Evolutionary conservation across 2,113 vertebrate species (phyloP).

Genomic region (Saccopteryx bilineata): DNA sequence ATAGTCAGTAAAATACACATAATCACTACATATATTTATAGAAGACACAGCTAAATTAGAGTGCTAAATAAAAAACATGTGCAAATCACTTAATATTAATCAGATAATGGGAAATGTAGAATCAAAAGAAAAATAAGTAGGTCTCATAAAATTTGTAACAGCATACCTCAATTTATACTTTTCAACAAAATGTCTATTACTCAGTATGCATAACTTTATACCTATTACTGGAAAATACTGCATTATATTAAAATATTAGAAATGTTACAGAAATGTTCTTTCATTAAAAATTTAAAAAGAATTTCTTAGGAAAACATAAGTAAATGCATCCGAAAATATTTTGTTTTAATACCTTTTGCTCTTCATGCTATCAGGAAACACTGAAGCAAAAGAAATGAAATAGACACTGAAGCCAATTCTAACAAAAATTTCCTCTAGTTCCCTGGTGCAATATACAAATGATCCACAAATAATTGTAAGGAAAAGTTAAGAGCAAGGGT

Average conservation of each 20-base stretch:
- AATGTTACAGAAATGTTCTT: conserved; percentile 12
- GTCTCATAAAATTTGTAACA: conserved; percentile 53
- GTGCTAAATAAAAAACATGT: neutral
- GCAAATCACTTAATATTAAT: conserved; percentile 41
- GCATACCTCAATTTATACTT: conserved; percentile 8
- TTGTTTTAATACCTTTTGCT: conserved; percentile 44
- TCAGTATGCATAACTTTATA: conserved; percentile 4
- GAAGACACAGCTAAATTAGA: conserved; percentile 52
- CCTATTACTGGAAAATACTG: neutral
- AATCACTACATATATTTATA: neutral
- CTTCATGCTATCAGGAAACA: conserved; percentile 51
- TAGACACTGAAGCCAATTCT: conserved; percentile 6
- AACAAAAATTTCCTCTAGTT: conserved; percentile 19
- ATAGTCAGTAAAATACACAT: conserved; percentile 48
- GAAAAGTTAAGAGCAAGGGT: conserved; percentile 44
- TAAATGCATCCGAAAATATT: conserved; percentile 57
- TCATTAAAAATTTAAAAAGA: conserved; percentile 37
- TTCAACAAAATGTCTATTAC: conserved; percentile 44
- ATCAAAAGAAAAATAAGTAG: conserved; percentile 13
- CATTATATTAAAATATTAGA: conserved; percentile 39
- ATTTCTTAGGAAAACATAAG: conserved; percentile 41
- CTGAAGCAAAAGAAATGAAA: conserved; percentile 33
- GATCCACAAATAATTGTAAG: neutral
- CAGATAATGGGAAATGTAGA: conserved; percentile 19
- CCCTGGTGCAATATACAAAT: conserved; percentile 12